Conservation (phyloP, 2,113 vertebrate genomes). For the Callithrix jacchus region DNA sequence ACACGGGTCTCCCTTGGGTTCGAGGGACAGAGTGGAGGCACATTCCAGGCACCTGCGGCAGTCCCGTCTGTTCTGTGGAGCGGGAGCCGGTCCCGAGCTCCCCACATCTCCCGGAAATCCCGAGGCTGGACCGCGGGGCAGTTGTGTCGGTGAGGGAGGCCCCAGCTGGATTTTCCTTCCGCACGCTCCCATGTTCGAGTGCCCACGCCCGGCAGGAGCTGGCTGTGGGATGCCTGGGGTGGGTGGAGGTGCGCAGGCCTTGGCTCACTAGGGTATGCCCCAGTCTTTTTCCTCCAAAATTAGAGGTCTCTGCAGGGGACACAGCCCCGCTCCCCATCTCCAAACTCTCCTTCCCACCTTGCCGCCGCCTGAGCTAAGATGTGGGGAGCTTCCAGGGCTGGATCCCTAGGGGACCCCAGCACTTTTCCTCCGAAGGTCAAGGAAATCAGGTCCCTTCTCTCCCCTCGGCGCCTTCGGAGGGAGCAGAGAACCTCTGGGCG, state of each 20-base stretch:
- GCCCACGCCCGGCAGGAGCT: not conserved
- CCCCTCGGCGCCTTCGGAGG: not conserved
- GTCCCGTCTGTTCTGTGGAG: rapidly evolving
- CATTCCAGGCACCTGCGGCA: rapidly evolving
- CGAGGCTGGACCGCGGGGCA: not conserved
- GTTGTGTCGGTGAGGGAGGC: too few relatives aligned
- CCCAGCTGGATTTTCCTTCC: not conserved
- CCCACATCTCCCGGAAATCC: not conserved
- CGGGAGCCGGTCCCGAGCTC: too few relatives aligned
- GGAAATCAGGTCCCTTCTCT: not conserved
- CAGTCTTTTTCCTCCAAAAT: not conserved
- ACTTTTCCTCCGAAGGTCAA: not conserved
- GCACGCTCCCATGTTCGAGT: rapidly evolving
- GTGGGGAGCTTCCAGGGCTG: too few relatives aligned
- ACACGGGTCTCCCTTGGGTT: not conserved
- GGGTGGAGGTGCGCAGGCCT: not conserved
- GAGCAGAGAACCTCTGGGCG: not conserved
- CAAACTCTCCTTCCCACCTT: not conserved
- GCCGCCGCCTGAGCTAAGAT: too few relatives aligned
- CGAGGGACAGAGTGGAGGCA: too few relatives aligned
- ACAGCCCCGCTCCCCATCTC: not conserved
- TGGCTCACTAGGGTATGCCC: not conserved
- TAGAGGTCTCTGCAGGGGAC: not conserved
- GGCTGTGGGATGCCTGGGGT: rapidly evolving
- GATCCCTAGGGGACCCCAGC: not conserved